phyloP scores from a whole-genome alignment of 2,888 invertebrate genomes.

The Merodon equestris region DNA sequence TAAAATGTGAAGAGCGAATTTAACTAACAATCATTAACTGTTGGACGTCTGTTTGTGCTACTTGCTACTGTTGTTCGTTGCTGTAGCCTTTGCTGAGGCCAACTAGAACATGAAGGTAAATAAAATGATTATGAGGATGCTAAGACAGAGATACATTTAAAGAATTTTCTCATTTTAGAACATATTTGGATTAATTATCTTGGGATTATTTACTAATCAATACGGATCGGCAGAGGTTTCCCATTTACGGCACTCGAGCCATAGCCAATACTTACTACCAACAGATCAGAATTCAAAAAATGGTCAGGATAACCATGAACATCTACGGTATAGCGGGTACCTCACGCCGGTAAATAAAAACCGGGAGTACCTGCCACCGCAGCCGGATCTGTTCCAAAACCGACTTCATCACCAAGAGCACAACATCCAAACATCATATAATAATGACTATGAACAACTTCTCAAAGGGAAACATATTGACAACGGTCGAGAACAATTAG shows the following conservation, averaged over 20 bases:
- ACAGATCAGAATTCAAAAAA: constrained; percentile 35
- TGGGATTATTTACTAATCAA: constrained; percentile 47
- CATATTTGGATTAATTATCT: constrained; percentile 33
- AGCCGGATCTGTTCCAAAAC: constrained; percentile 13
- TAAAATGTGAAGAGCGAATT: constrained; percentile 75
- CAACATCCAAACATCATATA: constrained; percentile 41
- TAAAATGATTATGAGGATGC: constrained; percentile 2
- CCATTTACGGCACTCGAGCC: constrained; percentile 16
- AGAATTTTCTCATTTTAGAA: constrained; percentile 24
- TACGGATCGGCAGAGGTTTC: constrained; percentile 52
- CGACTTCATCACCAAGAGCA: constrained; percentile 16
- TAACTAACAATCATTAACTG: constrained; percentile 74
- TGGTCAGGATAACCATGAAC: constrained; percentile 61
- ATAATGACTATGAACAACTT: constrained; percentile 31
- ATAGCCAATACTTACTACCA: constrained; percentile 45
- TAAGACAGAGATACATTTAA: too few species aligned
- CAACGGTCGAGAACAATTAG: constrained; percentile 31
- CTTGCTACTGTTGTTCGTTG: constrained; percentile 15
- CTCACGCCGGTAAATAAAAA: not conserved
- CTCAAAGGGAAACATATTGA: too few species aligned
- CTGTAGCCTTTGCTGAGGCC: constrained; percentile 73
- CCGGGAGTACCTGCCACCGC: constrained; percentile 47
- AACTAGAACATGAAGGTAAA: constrained; percentile 76
- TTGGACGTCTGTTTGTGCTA: constrained; percentile 71
- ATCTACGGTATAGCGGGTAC: constrained; percentile 8